phyloP scores from a whole-genome alignment of 2,113 vertebrate species.

The Caranx melampygus region DNA sequence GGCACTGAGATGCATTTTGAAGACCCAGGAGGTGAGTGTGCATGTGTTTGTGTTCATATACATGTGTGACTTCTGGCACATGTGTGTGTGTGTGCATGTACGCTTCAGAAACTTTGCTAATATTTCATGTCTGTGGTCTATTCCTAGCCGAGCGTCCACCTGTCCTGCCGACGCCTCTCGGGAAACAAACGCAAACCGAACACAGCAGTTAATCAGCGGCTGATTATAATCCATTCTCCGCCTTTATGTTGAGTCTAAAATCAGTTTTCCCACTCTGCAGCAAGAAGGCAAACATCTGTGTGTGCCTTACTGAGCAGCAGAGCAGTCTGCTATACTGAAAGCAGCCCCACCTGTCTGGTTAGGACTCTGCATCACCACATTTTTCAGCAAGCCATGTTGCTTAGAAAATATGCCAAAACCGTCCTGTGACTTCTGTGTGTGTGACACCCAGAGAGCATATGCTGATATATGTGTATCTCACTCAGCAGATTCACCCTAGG shows the following conservation, averaged over 20 bases:
- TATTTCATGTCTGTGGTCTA: conserved; percentile 42
- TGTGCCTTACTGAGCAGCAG: neutral
- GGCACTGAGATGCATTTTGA: conserved; percentile 46
- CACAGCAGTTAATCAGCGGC: conserved; percentile 3
- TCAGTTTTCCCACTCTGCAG: neutral
- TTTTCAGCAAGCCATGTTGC: conserved; percentile 45
- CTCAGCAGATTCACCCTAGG: conserved; percentile 67
- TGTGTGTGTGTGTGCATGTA: neutral
- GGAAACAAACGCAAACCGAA: conserved; percentile 33
- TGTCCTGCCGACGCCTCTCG: neutral
- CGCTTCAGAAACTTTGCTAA: conserved; percentile 11
- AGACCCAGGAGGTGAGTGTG: conserved; percentile 7
- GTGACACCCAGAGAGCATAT: conserved; percentile 62
- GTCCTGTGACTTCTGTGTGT: conserved; percentile 39
- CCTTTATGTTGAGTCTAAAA: conserved; percentile 11
- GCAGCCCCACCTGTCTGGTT: conserved; percentile 54
- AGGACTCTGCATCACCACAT: conserved; percentile 36
- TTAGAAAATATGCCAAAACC: conserved; percentile 56
- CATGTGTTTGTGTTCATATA: conserved; percentile 16
- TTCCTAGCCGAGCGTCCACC: conserved; percentile 25
- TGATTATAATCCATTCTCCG: neutral
- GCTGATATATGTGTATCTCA: conserved; percentile 66
- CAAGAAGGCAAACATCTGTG: conserved; percentile 14
- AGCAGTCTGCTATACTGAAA: neutral
- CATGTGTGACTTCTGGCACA: neutral